phyloP scores from a whole-genome alignment of 1,140 invertebrate genomes.

The Cheumatopsyche charites region DNA sequence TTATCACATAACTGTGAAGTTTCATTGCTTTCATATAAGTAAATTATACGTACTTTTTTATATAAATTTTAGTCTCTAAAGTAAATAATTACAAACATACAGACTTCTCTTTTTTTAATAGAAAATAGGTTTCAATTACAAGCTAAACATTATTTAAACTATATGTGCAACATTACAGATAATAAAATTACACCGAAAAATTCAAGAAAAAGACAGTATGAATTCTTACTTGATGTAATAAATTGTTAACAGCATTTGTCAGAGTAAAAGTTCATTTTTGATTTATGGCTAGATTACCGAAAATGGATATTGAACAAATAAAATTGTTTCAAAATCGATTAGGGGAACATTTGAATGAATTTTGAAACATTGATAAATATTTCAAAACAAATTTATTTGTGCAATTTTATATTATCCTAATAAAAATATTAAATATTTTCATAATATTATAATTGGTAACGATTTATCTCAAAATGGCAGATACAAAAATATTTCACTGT shows the following conservation, averaged over 20 bases:
- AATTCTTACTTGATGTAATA: background rate
- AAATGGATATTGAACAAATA: too few species aligned
- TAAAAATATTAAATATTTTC: slow-evolving; percentile 1
- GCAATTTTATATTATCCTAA: too few species aligned
- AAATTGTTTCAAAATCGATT: too few species aligned
- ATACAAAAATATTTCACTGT: background rate
- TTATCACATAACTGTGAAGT: slow-evolving; percentile 18
- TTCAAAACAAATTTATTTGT: too few species aligned
- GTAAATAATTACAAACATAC: slow-evolving; percentile 27
- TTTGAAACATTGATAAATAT: too few species aligned
- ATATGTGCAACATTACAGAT: slow-evolving; percentile 14
- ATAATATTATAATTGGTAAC: slow-evolving; percentile 17
- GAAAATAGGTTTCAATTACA: slow-evolving; percentile 6
- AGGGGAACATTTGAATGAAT: too few species aligned
- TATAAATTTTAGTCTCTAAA: slow-evolving; percentile 12
- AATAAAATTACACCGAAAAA: background rate
- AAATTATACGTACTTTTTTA: slow-evolving; percentile 22
- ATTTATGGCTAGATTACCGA: too few species aligned
- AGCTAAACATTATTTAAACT: slow-evolving; percentile 1
- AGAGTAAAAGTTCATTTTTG: too few species aligned
- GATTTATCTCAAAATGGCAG: slow-evolving; percentile 20
- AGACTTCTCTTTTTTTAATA: slow-evolving; percentile 29
- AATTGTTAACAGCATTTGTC: slow-evolving; percentile 1
- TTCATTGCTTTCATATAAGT: slow-evolving; percentile 2
- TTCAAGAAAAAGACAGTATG: background rate